Evolutionary conservation across 2,888 invertebrate genomes (phyloP).

Genomic region (Agrochola litura): DNA sequence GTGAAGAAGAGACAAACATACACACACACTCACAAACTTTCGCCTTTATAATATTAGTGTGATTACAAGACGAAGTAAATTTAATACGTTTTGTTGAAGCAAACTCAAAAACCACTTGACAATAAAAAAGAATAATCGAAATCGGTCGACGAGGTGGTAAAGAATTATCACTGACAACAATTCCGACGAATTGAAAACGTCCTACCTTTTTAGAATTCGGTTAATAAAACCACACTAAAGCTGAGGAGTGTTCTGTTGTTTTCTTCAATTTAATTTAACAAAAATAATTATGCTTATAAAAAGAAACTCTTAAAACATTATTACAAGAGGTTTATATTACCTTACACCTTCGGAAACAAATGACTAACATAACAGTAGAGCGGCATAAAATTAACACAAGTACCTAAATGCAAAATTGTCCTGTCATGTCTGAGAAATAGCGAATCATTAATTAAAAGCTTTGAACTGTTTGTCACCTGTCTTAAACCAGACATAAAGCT

Average conservation of each 20-base stretch:
- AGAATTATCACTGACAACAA: neutral
- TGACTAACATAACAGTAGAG: constrained; percentile 18
- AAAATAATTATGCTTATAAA: neutral
- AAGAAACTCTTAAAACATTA: neutral
- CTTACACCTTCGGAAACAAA: constrained; percentile 7
- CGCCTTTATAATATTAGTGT: no score
- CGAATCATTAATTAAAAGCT: constrained; percentile 19
- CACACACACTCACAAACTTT: no score
- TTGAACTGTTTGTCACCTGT: constrained; percentile 25
- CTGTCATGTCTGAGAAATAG: constrained; percentile 30
- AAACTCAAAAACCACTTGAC: neutral
- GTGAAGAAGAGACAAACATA: no score
- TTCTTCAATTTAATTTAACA: neutral
- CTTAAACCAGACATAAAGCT: neutral
- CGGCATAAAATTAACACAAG: constrained; percentile 13
- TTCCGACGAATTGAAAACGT: neutral
- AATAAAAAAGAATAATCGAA: neutral
- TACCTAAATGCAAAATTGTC: constrained; percentile 39
- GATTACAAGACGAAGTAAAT: no score
- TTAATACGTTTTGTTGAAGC: neutral
- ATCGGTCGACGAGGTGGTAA: neutral
- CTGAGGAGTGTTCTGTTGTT: neutral
- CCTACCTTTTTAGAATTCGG: neutral
- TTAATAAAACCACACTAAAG: neutral
- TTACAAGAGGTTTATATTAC: neutral